Base-by-base conservation (phyloP, 2,113 vertebrate genomes). In the Irena cyanogastra region DNA sequence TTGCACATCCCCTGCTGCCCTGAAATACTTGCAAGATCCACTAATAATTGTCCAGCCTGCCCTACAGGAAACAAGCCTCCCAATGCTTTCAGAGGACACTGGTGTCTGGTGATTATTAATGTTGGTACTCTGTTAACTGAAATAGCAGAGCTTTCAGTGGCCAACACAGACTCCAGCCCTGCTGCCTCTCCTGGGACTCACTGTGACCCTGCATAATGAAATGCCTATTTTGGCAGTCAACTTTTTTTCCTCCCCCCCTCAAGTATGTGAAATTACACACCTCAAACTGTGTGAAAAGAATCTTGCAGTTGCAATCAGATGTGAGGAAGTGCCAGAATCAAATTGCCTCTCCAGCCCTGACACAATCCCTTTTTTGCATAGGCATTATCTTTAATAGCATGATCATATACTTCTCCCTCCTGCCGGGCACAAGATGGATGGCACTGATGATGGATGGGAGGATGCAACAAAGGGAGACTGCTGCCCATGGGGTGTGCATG, bases 331-430 rank as follows among this genome's bases (percentile, higher is more conserved):
- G 83, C 50, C 88, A 83, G 83, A 86, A 59, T 33, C 59, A 95
- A 94, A 97, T 94, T 94, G 79, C 88, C 86, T 95, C 88, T 96
- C 88, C 69, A 95, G 79, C 63, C 75, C 89, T 92, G 79, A 93
- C 95, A 95, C 90, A 90, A 74, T n/a, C 33, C 71, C 63, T 83
- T 88, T 47, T 95, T 94, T 93, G 83, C 95, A 96, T 90, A 94
- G 63, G 23, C 75, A 97, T 95, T 90, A 94, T 86, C 88, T 80
- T 92, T 90, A 94, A 93, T 94, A 77, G 71, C 85, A 41, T 77
- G 92, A 92, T 95, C 90, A 83, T 50, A 57, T n/a, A 70, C 66
- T 92, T 74, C 59, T 93, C 75, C 79, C 85, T 90, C 94, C 96
- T 88, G 92, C 87, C 0, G 8, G 63, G 92, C 85, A 63, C 54